These are phyloP conservation scores for Drosophila rufa DNA, from an alignment of 1,140 invertebrate genomes.

Conservation along the genomic window DNA sequence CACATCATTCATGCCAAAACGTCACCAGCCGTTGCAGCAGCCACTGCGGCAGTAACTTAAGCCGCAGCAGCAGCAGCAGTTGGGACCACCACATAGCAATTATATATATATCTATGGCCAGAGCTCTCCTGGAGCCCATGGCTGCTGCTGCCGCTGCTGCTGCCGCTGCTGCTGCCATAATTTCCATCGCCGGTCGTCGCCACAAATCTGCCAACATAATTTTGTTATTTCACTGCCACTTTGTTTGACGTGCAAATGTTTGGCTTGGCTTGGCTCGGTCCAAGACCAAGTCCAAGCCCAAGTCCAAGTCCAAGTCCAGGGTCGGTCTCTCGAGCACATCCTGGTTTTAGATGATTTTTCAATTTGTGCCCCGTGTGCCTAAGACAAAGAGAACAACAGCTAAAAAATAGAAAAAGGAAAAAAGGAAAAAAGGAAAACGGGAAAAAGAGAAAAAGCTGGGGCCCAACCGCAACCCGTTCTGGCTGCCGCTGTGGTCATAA, in stretches of 20 bases:
- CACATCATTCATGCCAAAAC: slow-evolving; percentile 81
- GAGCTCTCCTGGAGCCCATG: slow-evolving; percentile 9
- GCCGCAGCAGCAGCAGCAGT: slow-evolving; percentile 17
- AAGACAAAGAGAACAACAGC: slow-evolving; percentile 51
- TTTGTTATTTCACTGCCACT: slow-evolving; percentile 84
- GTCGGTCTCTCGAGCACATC: slow-evolving; percentile 32
- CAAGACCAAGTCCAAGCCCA: slow-evolving; percentile 15
- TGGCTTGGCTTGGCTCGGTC: slow-evolving; percentile 46
- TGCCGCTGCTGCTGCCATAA: slow-evolving; percentile 56
- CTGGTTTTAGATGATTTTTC: slow-evolving; percentile 76
- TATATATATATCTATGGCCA: slow-evolving; percentile 38
- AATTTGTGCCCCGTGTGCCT: slow-evolving; percentile 63
- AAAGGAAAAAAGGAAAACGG: background rate
- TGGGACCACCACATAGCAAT: slow-evolving; percentile 71
- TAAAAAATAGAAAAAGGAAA: background rate
- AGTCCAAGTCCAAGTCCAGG: slow-evolving; percentile 2
- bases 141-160: background rate
- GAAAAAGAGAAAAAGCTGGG: background rate
- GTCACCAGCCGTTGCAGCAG: slow-evolving; percentile 33
- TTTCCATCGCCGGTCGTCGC: slow-evolving; percentile 65
- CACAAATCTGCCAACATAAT: slow-evolving; percentile 84
- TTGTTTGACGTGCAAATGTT: slow-evolving; percentile 83
- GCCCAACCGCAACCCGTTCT: slow-evolving; percentile 28
- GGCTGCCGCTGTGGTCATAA: slow-evolving; percentile 69
- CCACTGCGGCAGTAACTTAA: slow-evolving; percentile 40